Evolutionary conservation across 2,888 invertebrate species (phyloP).

Genomic region (Ectropis crepuscularia): DNA sequence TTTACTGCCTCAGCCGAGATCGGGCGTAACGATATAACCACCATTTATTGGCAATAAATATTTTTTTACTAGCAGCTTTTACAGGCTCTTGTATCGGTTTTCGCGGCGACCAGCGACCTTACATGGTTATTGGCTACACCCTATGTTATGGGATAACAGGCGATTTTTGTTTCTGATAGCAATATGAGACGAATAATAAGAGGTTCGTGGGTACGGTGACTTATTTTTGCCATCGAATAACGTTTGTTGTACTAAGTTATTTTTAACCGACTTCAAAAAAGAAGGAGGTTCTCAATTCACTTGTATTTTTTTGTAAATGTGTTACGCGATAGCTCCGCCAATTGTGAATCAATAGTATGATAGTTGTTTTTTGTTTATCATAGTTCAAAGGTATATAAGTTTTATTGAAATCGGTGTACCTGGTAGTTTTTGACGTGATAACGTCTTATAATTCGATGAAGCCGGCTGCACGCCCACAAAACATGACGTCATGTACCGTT

Average conservation of each 20-base stretch:
- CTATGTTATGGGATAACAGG: conserved; percentile 55
- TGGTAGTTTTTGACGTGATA: too few species aligned
- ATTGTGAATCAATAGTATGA: too few species aligned
- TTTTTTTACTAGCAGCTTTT: conserved; percentile 71
- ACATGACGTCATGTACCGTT: too few species aligned
- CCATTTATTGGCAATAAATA: conserved; percentile 76
- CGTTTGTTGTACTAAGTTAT: too few species aligned
- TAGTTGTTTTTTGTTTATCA: too few species aligned
- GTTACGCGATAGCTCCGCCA: too few species aligned
- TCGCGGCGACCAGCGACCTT: conserved; percentile 54
- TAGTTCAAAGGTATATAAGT: too few species aligned
- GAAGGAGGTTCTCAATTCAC: too few species aligned
- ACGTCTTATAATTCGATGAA: too few species aligned
- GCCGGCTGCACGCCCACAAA: too few species aligned
- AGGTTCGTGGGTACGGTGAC: background rate
- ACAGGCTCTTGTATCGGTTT: conserved; percentile 54
- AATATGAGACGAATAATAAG: conserved; percentile 15
- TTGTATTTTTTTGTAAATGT: background rate
- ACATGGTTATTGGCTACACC: conserved; percentile 43
- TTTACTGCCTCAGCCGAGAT: conserved; percentile 68
- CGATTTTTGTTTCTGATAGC: conserved; percentile 50
- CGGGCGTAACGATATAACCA: conserved; percentile 65
- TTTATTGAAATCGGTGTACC: too few species aligned
- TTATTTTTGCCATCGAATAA: background rate
- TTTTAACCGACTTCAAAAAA: too few species aligned